Percentiles rank a stretch among this genome's conserved stretches.
phyloP scores from a whole-genome alignment of 2,113 vertebrate species.

The Uria lomvia region DNA sequence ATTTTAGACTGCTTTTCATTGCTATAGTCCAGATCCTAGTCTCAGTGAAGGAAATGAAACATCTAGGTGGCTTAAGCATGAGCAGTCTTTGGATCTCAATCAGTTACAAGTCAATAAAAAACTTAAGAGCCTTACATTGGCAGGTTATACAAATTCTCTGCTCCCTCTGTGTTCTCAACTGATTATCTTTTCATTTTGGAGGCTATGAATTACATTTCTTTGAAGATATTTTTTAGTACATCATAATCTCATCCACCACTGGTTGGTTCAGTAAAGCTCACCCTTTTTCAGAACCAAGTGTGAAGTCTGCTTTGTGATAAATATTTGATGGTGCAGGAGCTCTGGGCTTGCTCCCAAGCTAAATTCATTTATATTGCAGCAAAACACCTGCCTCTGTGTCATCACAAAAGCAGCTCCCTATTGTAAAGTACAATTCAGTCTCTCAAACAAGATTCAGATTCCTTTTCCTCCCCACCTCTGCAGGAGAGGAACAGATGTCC shows the following conservation, averaged over 20 bases:
- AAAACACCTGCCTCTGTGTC: conserved; percentile 39
- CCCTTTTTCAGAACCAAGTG: background rate
- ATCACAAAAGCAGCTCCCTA: background rate
- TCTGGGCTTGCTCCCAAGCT: conserved; percentile 3
- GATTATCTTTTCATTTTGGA: background rate
- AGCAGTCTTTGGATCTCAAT: background rate
- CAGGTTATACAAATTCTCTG: background rate
- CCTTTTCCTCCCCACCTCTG: background rate
- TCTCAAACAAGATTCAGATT: background rate
- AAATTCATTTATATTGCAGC: background rate
- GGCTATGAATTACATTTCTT: background rate
- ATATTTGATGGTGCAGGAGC: background rate
- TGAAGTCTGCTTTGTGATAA: conserved; percentile 29
- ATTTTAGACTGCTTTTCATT: background rate
- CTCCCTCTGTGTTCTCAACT: background rate
- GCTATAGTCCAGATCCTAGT: background rate
- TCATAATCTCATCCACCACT: background rate
- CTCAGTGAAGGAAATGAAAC: background rate
- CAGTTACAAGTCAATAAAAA: background rate
- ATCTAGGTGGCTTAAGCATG: background rate
- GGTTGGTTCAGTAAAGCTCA: background rate
- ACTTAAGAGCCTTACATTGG: background rate
- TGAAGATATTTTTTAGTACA: background rate
- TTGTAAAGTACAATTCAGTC: background rate
- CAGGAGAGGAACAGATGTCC: conserved; percentile 6